A percentile compares a stretch with the other conserved stretches of the same genome.
These are phyloP conservation scores for Drosophila tristis DNA, from an alignment of 1,140 invertebrate species.

Conservation along the genomic window DNA sequence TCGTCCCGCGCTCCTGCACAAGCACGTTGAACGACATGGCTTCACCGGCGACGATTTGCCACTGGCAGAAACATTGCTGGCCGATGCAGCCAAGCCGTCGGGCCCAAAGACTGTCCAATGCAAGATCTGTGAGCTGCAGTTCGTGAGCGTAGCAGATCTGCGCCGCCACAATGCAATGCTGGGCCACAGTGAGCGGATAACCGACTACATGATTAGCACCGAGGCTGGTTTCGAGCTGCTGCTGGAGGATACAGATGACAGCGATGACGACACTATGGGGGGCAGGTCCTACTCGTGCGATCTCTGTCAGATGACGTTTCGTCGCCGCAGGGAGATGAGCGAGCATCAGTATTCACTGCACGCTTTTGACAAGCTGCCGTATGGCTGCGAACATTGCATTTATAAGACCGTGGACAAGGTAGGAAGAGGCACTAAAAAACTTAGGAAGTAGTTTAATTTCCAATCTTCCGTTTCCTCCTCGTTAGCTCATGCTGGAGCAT, in stretches of 20 bases:
- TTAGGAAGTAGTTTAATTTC: neutral
- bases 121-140: constrained; percentile 66
- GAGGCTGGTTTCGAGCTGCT: constrained; percentile 64
- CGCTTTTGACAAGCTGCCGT: constrained; percentile 64
- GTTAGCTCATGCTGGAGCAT: constrained; percentile 50
- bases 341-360: constrained; percentile 71
- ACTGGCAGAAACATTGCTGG: constrained; percentile 64
- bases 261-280: constrained; percentile 49
- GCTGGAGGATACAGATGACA: constrained; percentile 74
- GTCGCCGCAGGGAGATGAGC: constrained; percentile 56
- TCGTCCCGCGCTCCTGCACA: constrained; percentile 83
- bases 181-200: constrained; percentile 28
- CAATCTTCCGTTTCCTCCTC: neutral
- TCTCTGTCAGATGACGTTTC: constrained; percentile 56
- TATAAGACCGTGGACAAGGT: constrained; percentile 65
- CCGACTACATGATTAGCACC: constrained; percentile 69
- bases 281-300: constrained; percentile 49
- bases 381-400: constrained; percentile 63
- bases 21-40: constrained; percentile 70
- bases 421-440: too few species aligned
- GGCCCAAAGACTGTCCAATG: constrained; percentile 66
- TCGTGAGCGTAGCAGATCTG: constrained; percentile 64
- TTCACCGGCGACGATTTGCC: constrained; percentile 62
- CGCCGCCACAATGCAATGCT: constrained; percentile 51
- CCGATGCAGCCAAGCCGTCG: constrained; percentile 57